Percentiles rank a stretch among this genome's conserved stretches.
These are phyloP conservation scores for Mercenaria mercenaria DNA, from an alignment of 1,140 invertebrate species.

Conservation along the genomic window DNA sequence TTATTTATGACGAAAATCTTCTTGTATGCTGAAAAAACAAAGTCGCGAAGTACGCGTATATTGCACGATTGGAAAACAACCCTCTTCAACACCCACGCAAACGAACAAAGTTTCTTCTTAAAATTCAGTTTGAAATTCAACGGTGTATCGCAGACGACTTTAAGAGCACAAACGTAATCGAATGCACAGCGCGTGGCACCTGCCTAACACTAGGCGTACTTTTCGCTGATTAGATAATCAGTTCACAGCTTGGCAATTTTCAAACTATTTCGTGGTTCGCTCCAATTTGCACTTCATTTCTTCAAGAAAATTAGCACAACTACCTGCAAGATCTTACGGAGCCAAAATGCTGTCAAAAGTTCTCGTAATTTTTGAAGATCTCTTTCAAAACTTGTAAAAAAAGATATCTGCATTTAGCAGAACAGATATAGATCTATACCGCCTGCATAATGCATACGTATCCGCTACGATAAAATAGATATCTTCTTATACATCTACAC, in stretches of 20 bases:
- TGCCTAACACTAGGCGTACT: slow-evolving; percentile 16
- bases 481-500: no score
- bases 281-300: slow-evolving; percentile 49
- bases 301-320: slow-evolving; percentile 32
- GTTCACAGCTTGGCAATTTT: slow-evolving; percentile 17
- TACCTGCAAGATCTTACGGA: slow-evolving; percentile 24
- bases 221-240: slow-evolving; percentile 34
- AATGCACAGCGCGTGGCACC: neutral
- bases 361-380: neutral
- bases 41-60: no score
- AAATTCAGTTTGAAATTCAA: neutral
- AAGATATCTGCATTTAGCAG: neutral
- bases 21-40: no score
- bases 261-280: neutral
- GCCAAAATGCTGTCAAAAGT: slow-evolving; percentile 11
- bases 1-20: no score
- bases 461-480: no score
- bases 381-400: neutral
- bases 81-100: no score
- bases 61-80: no score
- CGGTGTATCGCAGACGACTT: no score
- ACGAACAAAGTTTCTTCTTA: no score
- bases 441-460: neutral
- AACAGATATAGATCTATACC: neutral
- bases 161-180: neutral